A percentile compares a stretch with the other conserved stretches of the same genome.
Evolutionary conservation across 2,888 invertebrate species (phyloP).

Genomic region (Ceraclea dissimilis): DNA sequence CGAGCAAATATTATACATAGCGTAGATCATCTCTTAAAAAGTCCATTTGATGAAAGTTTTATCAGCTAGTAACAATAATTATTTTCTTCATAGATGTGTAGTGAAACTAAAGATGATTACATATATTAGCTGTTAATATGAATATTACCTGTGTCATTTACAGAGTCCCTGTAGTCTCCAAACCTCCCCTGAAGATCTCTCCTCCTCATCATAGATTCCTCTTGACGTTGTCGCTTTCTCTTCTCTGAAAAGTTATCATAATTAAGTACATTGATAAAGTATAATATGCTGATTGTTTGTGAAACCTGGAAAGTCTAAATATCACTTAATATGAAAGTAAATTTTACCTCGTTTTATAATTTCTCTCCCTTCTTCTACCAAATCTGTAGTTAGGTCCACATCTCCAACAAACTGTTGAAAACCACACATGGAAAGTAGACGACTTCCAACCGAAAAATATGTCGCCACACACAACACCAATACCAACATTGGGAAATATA

Average conservation of each 20-base stretch:
- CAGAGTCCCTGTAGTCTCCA: slow-evolving; percentile 40
- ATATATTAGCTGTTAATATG: no score
- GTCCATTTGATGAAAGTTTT: no score
- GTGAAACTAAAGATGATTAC: no score
- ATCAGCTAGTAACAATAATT: no score
- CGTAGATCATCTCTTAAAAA: no score
- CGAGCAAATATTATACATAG: no score
- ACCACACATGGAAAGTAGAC: slow-evolving; percentile 82
- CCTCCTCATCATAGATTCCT: slow-evolving; percentile 70
- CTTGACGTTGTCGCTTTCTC: slow-evolving; percentile 70
- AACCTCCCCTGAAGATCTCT: slow-evolving; percentile 66
- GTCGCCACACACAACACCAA: slow-evolving; percentile 85
- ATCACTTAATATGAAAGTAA: slow-evolving; percentile 5
- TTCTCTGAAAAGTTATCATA: slow-evolving; percentile 52
- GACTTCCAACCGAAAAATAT: slow-evolving; percentile 87
- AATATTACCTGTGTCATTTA: slow-evolving; percentile 24
- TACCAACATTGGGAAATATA: slow-evolving; percentile 98
- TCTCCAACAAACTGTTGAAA: slow-evolving; percentile 97
- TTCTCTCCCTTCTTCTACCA: slow-evolving; percentile 90
- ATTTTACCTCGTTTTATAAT: slow-evolving; percentile 82
- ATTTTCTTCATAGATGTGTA: no score
- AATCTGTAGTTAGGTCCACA: slow-evolving; percentile 87
- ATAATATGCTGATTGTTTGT: not conserved
- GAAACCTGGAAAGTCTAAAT: not conserved
- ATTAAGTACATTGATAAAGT: not conserved